Base-by-base conservation (phyloP, 2,797 vertebrate genomes). In the Macropus fuliginosus region DNA sequence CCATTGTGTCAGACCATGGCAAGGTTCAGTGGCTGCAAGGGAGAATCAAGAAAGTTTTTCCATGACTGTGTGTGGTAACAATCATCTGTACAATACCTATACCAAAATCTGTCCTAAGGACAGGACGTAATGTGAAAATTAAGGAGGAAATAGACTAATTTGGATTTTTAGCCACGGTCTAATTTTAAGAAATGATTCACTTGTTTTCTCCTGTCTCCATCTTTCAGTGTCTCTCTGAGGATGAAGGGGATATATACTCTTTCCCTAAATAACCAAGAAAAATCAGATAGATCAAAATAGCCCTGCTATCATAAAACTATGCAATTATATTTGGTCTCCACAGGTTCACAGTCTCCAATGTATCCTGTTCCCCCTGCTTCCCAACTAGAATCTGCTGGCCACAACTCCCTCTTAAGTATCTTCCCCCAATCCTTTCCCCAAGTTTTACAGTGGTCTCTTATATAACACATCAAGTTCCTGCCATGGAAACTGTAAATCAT, bases 211-310 rank as follows among this genome's bases (percentile, higher is more conserved):
- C 34, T 29, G 24, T 54, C 50, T 89, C 59, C 55, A 27, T n/a
- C 54, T 91, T 54, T 62, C 28, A n/a, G 54, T 34, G 29, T 59
- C 54, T 59, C 52, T 96, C 95, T 59, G 31, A 54, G 96, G 92
- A 91, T 40, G 34, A 62, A 55, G 52, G 50, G 1, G 74, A 9
- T 57, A 52, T 52, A 5, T 52, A 87, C 3, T 74, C 40, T 81
- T 46, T 50, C 74, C 74, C 13, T 3, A 10, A 87, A 46, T 0
- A 50, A 46, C 31, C 31, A 91, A 55, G 54, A 91, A 91, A 91
- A 54, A 31, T 21, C 13, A 55, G 90, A 1, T 91, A 52, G 90
- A 91, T 54, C 50, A 54, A 91, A 91, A 12, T 89, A 81, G 31
- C 92, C 62, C 34, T 59, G 34, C 31, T 52, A 56, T 56, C 50